Base-by-base conservation (phyloP, 2,888 invertebrate species). In the Venusia cambrica region DNA sequence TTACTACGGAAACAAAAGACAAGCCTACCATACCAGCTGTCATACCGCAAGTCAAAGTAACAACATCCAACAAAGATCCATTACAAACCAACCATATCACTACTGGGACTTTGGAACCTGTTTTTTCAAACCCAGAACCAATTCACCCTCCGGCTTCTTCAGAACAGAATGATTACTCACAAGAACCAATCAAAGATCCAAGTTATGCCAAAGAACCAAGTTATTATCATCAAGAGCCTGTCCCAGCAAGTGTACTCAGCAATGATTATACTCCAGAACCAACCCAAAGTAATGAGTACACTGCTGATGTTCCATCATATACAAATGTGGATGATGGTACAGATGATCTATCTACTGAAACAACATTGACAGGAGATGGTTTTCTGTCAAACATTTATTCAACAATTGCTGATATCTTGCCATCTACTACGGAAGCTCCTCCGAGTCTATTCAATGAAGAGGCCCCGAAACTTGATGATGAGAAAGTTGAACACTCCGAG, bases 361-460 rank as follows among this genome's bases (percentile, higher is more conserved):
- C 39, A 14, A n/a, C n/a, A n/a, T n/a, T n/a, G n/a, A n/a, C n/a
- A n/a, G n/a, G n/a, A n/a, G 58, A 65, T 40, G 54, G 75, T 14
- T 58, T 83, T 22, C 51, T 84, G 3, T 73, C 80, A 33, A 67
- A 55, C 27, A 59, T 85, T 41, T 79, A 73, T 38, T 58, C 79
- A 18, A 73, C 72, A 16, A 48, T 87, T 45, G 63, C 73, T n/a
- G 71, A 72, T 26, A 62, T 84, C n/a, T 75, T 68, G 66, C 69
- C 77, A 1, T 58, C 75, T 1, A 55, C 72, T 19, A 70, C 73
- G 1, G 76, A 77, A 33, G 24, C 60, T 16, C 73, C 76, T 31
- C 63, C 74, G 29, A 54, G 57, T 40, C 44, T 77, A 35, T 77
- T 67, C 40, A 74, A 75, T 45, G 73, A 70, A 6, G 50, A 59